Base-by-base conservation (phyloP, 1,140 invertebrate species). In the Oscheius sp. region DNA sequence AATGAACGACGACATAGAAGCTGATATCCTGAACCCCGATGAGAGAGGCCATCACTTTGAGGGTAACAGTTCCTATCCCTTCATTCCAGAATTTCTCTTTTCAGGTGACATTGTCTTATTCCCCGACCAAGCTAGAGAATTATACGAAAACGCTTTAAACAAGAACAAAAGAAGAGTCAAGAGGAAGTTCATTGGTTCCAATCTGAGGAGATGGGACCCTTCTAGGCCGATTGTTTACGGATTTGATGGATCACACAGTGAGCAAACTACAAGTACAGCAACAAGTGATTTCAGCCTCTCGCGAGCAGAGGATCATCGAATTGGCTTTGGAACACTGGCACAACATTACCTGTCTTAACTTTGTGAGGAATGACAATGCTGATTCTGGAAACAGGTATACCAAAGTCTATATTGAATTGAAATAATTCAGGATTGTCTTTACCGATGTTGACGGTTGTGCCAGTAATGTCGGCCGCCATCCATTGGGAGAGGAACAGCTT, bases 181-280 rank as follows among this genome's bases (percentile, higher is more conserved):
- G 42, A 62, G 84, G 35, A 85, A 85, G 68, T 82, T 85, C 62
- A 84, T 85, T 55, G 84, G 84, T 15, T 83, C 82, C 10, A 76
- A 76, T 42, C 74, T 82, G 32, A 75, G 84, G 49, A 74, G 84
- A 46, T 85, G 84, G 84, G 78, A 83, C 52, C 65, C 80, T 10
- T 73, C 35, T 52, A 74, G 80, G 52, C 80, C 84, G 20, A 85
- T 85, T 38, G 63, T 82, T 34, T 85, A 85, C 65, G 79, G 78
- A 42, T 85, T 85, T 68, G 84, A 85, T 72, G 84, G 84, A 31
- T 82, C 80, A 49, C 84, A 85, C 73, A 85, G 84, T 85, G 49
- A 70, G 83, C 77, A 13, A 71, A 77, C 31, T 52, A 64, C 18
- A 38, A n/a, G 10, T 2, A 38, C 29, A 26, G 10, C 63, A n/a